Conservation (phyloP, 2,797 vertebrate genomes). For the Microtus californicus region DNA sequence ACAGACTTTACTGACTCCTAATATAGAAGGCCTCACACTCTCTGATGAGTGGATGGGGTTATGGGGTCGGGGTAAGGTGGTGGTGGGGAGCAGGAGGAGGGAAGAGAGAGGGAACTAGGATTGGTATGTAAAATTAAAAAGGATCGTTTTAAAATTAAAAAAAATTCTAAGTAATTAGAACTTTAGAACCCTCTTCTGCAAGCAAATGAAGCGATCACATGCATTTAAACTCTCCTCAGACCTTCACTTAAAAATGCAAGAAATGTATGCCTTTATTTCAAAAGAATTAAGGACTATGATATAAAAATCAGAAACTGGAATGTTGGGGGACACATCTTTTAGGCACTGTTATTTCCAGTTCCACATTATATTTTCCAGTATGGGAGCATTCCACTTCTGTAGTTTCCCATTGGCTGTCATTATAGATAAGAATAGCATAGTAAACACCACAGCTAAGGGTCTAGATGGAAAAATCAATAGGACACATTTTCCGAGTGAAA, state of each 20-base stretch:
- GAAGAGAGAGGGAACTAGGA: too few relatives aligned
- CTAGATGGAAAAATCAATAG: conserved; percentile 79
- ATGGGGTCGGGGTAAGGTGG: too few relatives aligned
- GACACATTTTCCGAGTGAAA: conserved; percentile 77
- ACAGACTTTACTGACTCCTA: too few relatives aligned
- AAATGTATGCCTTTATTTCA: background rate
- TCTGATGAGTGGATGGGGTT: too few relatives aligned
- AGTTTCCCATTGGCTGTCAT: conserved; percentile 49
- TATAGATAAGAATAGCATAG: conserved; percentile 46
- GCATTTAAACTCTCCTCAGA: background rate
- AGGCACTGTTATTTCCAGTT: background rate
- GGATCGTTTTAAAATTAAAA: too few relatives aligned
- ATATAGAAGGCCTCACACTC: too few relatives aligned
- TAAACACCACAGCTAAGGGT: conserved; percentile 64
- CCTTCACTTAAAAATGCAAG: background rate
- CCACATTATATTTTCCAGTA: background rate
- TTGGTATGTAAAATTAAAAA: too few relatives aligned
- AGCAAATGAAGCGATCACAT: background rate
- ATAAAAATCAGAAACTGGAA: background rate
- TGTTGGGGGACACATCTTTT: background rate
- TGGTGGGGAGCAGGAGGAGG: too few relatives aligned
- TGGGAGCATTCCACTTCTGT: conserved; percentile 11
- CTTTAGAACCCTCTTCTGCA: background rate
- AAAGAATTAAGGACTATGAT: background rate
- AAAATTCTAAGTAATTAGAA: background rate